Base-by-base conservation (phyloP, 2,888 invertebrate genomes). In the Acrobasis repandana region DNA sequence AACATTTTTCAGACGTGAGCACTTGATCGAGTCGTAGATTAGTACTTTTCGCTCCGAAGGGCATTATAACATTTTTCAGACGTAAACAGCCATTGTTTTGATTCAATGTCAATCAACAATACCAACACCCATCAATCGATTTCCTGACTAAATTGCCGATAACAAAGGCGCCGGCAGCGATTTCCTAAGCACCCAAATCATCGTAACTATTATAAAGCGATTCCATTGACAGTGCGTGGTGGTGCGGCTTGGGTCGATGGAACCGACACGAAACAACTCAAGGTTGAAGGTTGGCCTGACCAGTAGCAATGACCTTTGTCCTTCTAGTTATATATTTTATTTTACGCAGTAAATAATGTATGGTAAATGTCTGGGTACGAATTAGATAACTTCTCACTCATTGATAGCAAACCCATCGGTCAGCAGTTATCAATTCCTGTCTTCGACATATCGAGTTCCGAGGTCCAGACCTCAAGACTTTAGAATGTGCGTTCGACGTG, bases 251-350 rank as follows among this genome's bases (percentile, higher is more conserved):
- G 51, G 48, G 64, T 63, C 69, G 66, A 71, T 71, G 62, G 38
- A 38, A 54, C 16, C 38, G 16, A n/a, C 51, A 54, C 36, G 36
- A 67, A 73, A 75, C 50, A 43, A 57, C 18, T 57, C 59, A 62
- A 57, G 62, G 63, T 56, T 61, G 28, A 62, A 57, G 62, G 63
- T 56, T 61, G 28, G 10, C 46, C 54, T 58, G 56, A 20, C 60
- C 56, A 63, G 70, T 70, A 74, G 56, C 72, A 73, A 73, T 71
- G 75, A 79, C 75, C 78, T 76, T 68, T 75, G 65, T 67, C 70
- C 65, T 74, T 72, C 54, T 38, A 18, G 2, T 34, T 16, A 9
- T 52, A 51, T 9, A 2, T 36, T 36, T 36, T n/a, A n/a, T n/a
- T n/a, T n/a, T n/a, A n/a, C n/a, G n/a, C 36, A 36, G 10, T 10